Evolutionary conservation across 2,113 vertebrate genomes (phyloP).

Genomic region (Eupsittula cactorum): DNA sequence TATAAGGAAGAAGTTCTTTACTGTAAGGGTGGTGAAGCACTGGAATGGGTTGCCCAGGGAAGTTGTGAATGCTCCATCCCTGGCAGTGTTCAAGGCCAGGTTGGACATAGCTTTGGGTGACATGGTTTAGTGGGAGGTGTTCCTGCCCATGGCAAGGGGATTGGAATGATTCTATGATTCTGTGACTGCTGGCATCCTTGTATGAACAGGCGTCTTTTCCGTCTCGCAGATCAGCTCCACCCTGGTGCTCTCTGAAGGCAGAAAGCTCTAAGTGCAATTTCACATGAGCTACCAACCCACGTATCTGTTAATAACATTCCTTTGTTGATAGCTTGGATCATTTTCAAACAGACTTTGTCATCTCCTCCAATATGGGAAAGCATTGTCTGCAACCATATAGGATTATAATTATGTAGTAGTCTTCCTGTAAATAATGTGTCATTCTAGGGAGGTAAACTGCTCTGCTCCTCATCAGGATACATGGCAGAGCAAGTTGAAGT

Average conservation of each 20-base stretch:
- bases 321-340: neutral
- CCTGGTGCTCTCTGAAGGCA: neutral
- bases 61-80: too few species aligned
- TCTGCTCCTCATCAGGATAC: slow-evolving; percentile 23
- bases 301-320: neutral
- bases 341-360: slow-evolving; percentile 4
- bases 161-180: too few species aligned
- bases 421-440: neutral
- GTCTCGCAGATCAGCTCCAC: neutral
- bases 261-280: neutral
- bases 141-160: too few species aligned
- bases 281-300: neutral
- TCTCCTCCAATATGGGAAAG: neutral
- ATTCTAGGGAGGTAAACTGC: neutral
- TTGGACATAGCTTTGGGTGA: too few species aligned
- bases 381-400: neutral
- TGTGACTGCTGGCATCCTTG: neutral
- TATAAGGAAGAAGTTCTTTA: too few species aligned
- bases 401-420: neutral
- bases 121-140: too few species aligned
- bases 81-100: too few species aligned
- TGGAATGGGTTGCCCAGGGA: too few species aligned
- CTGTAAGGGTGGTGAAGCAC: too few species aligned
- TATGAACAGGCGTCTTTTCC: neutral
- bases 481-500: neutral